These are phyloP conservation scores for Sminthurinus aureus DNA, from an alignment of 2,888 invertebrate genomes.

Conservation along the genomic window DNA sequence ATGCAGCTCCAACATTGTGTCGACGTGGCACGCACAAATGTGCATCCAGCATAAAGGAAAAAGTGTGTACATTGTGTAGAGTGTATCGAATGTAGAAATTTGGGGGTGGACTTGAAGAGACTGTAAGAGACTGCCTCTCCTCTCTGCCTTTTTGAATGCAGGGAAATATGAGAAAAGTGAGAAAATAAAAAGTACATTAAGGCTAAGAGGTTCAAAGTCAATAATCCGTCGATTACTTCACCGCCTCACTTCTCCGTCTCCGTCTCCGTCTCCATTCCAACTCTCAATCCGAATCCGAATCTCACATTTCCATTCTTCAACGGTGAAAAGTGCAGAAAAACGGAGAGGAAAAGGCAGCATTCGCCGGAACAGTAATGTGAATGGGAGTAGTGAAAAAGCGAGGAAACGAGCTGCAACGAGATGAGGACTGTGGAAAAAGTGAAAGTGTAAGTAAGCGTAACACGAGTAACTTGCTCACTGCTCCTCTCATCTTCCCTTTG, in stretches of 20 bases:
- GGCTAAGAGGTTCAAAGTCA: slow-evolving; percentile 41
- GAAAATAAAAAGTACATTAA: slow-evolving; percentile 40
- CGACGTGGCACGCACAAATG: background rate
- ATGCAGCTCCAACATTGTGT: too few relatives aligned
- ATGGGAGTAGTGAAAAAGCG: background rate
- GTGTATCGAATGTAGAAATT: background rate
- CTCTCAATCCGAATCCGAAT: background rate
- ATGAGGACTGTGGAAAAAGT: background rate
- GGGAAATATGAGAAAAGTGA: slow-evolving; percentile 41
- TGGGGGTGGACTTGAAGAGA: slow-evolving; percentile 16
- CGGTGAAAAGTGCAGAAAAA: too few relatives aligned
- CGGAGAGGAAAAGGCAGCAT: too few relatives aligned
- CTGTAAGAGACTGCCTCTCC: too few relatives aligned
- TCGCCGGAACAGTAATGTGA: background rate
- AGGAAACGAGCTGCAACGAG: background rate
- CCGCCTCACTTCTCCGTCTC: background rate
- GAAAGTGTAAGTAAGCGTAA: background rate
- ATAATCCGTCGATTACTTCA: slow-evolving; percentile 39
- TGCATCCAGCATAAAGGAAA: background rate
- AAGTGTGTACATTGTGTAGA: background rate
- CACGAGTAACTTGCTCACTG: background rate
- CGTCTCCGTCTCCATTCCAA: background rate
- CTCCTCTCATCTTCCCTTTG: background rate
- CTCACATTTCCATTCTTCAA: background rate
- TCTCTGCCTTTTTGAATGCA: background rate